Evolutionary conservation across 2,888 invertebrate species (phyloP), one percentile per base, ranked within the genome.

Genomic region (Dysmachus trigonus): DNA sequence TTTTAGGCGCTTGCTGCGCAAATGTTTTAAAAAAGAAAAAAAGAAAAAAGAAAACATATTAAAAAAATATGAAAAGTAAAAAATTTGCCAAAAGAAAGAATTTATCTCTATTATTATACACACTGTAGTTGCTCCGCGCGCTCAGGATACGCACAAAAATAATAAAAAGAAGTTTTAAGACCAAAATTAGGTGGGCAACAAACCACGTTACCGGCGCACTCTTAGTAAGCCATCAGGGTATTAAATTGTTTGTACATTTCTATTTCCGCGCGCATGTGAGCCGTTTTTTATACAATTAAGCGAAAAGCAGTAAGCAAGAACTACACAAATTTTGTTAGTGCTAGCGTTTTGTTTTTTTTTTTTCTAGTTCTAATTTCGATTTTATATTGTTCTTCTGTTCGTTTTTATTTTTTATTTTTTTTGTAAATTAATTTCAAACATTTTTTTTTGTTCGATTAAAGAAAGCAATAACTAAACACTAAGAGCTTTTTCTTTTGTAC

Each of bases 381-480:
- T 33, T 77, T 41, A 62, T 0, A 62, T 62, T 72, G 30, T 83
- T 83, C 15, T 71, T 83, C 15, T 72, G 73, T 73, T 73, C 27
- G 73, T 41, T 83, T 71, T 41, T n/a, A n/a, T 41, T 15, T 41
- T 31, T 31, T 31, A 31, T 31, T 31, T 31, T 31, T 31, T 31
- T 82, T 82, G 72, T 83, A 83, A 83, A 38, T 83, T 83, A 22
- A 38, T 41, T 83, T 81, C 38, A 53, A n/a, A n/a, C 27, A 41
- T 77, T 77, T 77, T 77, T 77, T 77, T 62, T 62, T 62, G 62
- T 82, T 82, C n/a, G n/a, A 77, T 81, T 53, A 81, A 81, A 81
- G 53, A 72, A 72, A 83, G 72, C 71, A 72, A 83, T 72, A 83
- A 83, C 38, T 71, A 30, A 83, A 83, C 18, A 72, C 77, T 31